A percentile compares a stretch with the other conserved stretches of the same genome.
Evolutionary conservation across 2,113 vertebrate species (phyloP).

Genomic region (Pica pica): DNA sequence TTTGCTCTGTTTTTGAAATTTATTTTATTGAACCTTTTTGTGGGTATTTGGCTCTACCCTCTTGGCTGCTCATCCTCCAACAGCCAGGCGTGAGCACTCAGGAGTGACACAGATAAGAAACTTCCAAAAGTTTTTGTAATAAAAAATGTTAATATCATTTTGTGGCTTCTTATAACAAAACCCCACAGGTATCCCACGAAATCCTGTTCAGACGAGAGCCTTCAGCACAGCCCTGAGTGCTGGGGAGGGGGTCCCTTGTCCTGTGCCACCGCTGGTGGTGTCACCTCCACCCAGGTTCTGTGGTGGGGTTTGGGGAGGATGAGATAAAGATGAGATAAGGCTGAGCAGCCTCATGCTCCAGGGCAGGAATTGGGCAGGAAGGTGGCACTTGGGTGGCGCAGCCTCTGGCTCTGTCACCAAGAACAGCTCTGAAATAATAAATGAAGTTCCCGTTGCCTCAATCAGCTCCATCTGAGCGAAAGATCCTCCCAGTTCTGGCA

Average conservation of each 20-base stretch:
- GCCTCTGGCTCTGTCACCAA: neutral
- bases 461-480: neutral
- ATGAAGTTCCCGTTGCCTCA: neutral
- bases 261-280: accelerated
- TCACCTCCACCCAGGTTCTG: neutral
- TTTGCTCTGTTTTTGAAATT: neutral
- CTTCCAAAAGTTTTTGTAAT: neutral
- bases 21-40: neutral
- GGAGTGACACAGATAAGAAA: neutral
- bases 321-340: neutral
- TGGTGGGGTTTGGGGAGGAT: neutral
- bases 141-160: neutral
- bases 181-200: neutral
- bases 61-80: neutral
- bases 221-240: neutral
- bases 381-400: neutral
- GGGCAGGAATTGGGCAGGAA: neutral
- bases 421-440: neutral
- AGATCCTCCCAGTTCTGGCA: neutral
- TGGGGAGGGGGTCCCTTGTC: neutral
- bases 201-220: neutral
- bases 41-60: neutral
- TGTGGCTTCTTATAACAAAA: accelerated
- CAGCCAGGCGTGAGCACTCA: accelerated
- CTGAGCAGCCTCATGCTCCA: neutral